These are phyloP conservation scores for Drosophila lacicola DNA, from an alignment of 2,888 invertebrate species.

Conservation along the genomic window DNA sequence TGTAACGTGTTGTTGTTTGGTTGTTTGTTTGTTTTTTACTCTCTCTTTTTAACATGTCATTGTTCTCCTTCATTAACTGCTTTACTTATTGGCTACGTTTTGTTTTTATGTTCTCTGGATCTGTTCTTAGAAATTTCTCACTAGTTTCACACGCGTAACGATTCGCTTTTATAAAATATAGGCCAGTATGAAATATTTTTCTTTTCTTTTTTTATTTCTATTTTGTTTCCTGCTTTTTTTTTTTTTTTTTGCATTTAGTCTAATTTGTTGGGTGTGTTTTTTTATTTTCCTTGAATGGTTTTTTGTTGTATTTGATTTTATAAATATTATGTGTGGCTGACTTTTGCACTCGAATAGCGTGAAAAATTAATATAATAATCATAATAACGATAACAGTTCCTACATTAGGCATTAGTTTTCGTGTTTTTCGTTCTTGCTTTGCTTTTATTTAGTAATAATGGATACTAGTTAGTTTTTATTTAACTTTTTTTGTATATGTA, in stretches of 20 bases:
- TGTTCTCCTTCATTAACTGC: constrained; percentile 7
- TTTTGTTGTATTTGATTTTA: constrained; percentile 20
- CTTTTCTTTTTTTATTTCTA: neutral
- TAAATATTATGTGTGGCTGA: constrained; percentile 37
- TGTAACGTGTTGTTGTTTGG: constrained; percentile 69
- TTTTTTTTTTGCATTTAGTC: constrained; percentile 52
- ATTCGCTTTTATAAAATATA: constrained; percentile 55
- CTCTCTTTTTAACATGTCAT: constrained; percentile 18
- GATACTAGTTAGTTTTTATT: constrained; percentile 59
- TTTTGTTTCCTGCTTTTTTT: constrained; percentile 18
- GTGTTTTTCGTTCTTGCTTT: constrained; percentile 26
- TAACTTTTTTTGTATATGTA: constrained; percentile 13
- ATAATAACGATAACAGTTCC: constrained; percentile 66
- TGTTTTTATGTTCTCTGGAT: constrained; percentile 12
- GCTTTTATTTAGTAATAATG: constrained; percentile 46
- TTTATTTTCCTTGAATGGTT: constrained; percentile 6
- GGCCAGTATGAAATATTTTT: constrained; percentile 49
- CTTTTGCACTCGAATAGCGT: constrained; percentile 53
- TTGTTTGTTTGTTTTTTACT: constrained; percentile 22
- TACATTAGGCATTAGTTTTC: constrained; percentile 68
- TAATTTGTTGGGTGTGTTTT: constrained; percentile 56
- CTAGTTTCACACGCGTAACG: constrained; percentile 64
- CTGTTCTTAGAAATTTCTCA: constrained; percentile 46
- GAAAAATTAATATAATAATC: constrained; percentile 60
- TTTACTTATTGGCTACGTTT: constrained; percentile 51